Evolutionary conservation across 2,888 invertebrate species (phyloP).

Genomic region (Odontothrips loti): DNA sequence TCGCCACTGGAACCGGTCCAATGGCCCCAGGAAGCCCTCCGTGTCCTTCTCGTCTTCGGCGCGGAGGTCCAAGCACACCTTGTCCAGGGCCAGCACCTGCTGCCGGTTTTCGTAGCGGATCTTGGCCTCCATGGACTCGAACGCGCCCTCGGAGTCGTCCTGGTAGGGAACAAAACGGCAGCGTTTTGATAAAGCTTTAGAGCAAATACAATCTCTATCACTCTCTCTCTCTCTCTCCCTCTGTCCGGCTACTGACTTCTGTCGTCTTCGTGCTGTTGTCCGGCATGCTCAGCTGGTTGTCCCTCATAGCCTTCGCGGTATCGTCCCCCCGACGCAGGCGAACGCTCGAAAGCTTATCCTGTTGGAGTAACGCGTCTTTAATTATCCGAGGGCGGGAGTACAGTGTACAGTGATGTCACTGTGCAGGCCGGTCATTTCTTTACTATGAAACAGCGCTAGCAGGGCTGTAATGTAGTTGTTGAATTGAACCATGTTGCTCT

Average conservation of each 20-base stretch:
- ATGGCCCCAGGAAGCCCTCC: conserved; percentile 40
- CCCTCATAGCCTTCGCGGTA: background rate
- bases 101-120: background rate
- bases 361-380: background rate
- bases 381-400: background rate
- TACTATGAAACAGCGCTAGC: too few species aligned
- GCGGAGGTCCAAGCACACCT: background rate
- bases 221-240: too few species aligned
- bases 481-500: background rate
- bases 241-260: too few species aligned
- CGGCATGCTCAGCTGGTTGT: background rate
- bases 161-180: too few species aligned
- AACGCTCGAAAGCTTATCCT: background rate
- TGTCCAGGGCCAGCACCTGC: background rate
- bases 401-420: background rate
- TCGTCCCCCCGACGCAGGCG: background rate
- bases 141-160: background rate
- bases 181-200: too few species aligned
- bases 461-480: background rate
- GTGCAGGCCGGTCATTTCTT: background rate
- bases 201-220: too few species aligned
- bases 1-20: conserved; percentile 60
- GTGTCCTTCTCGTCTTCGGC: background rate
- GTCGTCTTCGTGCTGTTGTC: background rate
- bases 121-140: background rate